A percentile compares a stretch with the other conserved stretches of the same genome.
These are phyloP conservation scores for Podarcis raffonei DNA, from an alignment of 2,113 vertebrate genomes.

Conservation along the genomic window DNA sequence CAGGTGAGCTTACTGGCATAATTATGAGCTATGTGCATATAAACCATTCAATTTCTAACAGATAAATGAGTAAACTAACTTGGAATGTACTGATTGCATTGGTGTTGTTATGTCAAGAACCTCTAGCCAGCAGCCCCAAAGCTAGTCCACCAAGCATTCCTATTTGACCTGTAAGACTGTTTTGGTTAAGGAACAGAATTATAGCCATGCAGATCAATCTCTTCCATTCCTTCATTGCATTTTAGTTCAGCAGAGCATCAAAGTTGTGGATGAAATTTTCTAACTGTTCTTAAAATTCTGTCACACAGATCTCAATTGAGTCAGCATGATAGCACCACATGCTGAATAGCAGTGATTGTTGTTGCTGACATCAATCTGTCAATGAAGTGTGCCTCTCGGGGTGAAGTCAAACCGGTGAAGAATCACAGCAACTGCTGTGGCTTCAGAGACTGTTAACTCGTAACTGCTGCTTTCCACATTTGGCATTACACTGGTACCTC, in stretches of 20 bases:
- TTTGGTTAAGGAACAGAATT: background rate
- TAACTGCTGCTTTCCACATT: no score
- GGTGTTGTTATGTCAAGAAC: background rate
- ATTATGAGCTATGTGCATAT: no score
- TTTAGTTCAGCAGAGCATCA: background rate
- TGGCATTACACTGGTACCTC: no score
- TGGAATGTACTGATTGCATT: background rate
- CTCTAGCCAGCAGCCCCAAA: background rate
- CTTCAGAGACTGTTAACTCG: no score
- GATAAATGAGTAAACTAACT: no score
- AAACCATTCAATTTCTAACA: no score
- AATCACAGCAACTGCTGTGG: no score
- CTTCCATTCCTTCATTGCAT: background rate
- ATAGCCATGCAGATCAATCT: background rate
- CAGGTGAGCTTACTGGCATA: background rate
- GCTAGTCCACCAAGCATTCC: background rate
- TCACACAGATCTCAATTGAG: background rate
- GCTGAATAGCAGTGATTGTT: background rate
- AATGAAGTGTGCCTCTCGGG: no score
- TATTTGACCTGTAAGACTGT: no score
- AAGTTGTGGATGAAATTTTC: background rate
- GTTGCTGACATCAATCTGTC: no score
- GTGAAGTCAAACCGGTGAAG: no score
- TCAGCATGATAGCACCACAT: background rate
- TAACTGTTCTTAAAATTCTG: background rate